phyloP scores from a whole-genome alignment of 2,113 vertebrate species.

The Calypte anna region DNA sequence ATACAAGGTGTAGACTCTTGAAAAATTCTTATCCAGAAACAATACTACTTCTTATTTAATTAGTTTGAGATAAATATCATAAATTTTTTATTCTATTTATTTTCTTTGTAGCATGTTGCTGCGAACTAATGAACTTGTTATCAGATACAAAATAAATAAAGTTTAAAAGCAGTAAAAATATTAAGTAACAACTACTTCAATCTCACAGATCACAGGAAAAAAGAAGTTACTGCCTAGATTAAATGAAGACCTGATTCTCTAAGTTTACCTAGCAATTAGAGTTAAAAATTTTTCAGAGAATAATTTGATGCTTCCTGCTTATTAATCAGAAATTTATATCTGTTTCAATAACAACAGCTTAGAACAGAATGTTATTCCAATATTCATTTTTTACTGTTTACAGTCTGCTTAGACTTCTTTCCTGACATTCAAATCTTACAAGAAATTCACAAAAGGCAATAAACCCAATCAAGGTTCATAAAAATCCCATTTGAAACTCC shows the following conservation, averaged over 20 bases:
- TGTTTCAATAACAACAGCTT: not conserved
- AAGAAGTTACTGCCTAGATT: not conserved
- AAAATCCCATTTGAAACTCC: not conserved
- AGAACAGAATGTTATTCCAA: not conserved
- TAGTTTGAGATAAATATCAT: not conserved
- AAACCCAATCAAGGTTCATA: not conserved
- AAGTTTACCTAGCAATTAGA: not conserved
- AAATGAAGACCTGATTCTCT: not conserved
- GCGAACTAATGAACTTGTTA: not conserved
- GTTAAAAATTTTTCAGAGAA: not conserved
- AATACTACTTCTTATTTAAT: not conserved
- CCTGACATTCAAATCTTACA: not conserved
- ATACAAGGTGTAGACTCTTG: not conserved
- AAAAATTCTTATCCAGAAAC: not conserved
- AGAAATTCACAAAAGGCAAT: not conserved
- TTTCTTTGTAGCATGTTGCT: not conserved
- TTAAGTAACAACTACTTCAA: conserved; percentile 51
- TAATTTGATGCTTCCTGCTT: not conserved
- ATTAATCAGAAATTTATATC: not conserved
- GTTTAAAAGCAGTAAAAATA: conserved; percentile 41
- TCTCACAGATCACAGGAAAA: not conserved
- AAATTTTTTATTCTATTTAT: not conserved
- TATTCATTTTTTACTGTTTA: not conserved
- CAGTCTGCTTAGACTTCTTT: not conserved
- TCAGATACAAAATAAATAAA: conserved; percentile 55